Evolutionary conservation across 1,140 invertebrate species (phyloP).

Genomic region (Drosophila ambigua): DNA sequence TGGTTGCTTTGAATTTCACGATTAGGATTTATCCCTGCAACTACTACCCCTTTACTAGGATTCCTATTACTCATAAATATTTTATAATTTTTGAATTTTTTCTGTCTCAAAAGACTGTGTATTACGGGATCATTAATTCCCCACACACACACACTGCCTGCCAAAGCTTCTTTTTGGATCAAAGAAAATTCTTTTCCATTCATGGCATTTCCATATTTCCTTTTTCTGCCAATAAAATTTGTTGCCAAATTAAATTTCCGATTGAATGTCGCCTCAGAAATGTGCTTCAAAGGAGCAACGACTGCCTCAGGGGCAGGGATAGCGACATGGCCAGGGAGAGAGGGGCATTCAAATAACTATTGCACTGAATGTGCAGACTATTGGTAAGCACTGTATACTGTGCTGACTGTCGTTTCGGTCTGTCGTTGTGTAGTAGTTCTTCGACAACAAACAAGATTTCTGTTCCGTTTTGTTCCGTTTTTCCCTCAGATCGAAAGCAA

Average conservation of each 20-base stretch:
- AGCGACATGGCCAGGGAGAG: background rate
- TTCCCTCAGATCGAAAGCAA: constrained; percentile 55
- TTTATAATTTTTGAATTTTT: too few species aligned
- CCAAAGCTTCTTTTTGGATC: too few species aligned
- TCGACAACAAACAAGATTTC: constrained; percentile 37
- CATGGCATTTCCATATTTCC: too few species aligned
- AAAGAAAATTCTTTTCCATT: too few species aligned
- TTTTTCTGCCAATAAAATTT: too few species aligned
- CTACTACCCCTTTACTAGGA: too few species aligned
- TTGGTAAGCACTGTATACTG: constrained; percentile 43
- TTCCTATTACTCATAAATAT: too few species aligned
- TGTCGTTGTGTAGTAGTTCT: constrained; percentile 5
- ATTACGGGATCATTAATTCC: too few species aligned
- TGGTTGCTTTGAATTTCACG: too few species aligned
- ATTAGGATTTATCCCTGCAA: too few species aligned
- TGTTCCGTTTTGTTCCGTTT: constrained; percentile 43
- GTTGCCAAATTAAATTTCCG: constrained; percentile 28
- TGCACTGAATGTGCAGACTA: constrained; percentile 18
- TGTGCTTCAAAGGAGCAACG: constrained; percentile 12
- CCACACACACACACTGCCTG: too few species aligned
- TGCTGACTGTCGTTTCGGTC: background rate
- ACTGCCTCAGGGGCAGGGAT: background rate
- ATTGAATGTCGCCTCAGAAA: constrained; percentile 45
- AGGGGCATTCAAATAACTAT: constrained; percentile 9
- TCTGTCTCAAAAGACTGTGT: too few species aligned